Evolutionary conservation across 2,797 vertebrate genomes (phyloP).

Genomic region (Loris lydekkerianus): DNA sequence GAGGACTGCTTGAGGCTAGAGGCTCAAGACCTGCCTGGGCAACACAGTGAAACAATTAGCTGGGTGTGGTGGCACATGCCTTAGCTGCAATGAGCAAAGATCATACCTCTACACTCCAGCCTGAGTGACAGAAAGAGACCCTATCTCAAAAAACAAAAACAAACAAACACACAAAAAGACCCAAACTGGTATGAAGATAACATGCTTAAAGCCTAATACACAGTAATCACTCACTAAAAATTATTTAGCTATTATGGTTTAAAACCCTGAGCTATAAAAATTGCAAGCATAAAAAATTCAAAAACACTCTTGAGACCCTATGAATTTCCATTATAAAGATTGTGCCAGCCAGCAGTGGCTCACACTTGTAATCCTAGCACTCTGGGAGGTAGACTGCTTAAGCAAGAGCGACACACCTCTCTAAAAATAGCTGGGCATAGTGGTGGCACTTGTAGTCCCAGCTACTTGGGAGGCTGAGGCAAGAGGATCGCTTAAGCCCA

Average conservation of each 20-base stretch:
- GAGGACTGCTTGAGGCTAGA: not conserved
- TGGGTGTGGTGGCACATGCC: not conserved
- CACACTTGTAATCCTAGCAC: no score
- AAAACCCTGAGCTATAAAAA: not conserved
- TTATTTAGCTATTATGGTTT: not conserved
- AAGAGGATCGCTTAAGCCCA: no score
- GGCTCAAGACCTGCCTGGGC: not conserved
- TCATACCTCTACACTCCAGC: not conserved
- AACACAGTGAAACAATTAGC: not conserved
- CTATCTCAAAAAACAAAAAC: not conserved
- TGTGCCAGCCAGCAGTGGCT: no score
- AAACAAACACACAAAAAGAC: no score
- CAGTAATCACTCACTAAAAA: not conserved
- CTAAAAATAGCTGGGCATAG: no score
- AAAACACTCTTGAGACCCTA: not conserved
- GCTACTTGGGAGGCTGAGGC: no score
- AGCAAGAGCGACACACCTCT: no score
- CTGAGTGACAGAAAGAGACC: not conserved
- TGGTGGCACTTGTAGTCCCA: no score
- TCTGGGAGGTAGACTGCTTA: no score
- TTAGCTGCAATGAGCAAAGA: not conserved
- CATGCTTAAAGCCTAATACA: not conserved
- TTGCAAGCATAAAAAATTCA: not conserved
- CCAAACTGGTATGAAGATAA: not conserved
- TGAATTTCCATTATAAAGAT: not conserved